Conservation (phyloP, 2,797 vertebrate species). For the Sebastes paucispinis region DNA sequence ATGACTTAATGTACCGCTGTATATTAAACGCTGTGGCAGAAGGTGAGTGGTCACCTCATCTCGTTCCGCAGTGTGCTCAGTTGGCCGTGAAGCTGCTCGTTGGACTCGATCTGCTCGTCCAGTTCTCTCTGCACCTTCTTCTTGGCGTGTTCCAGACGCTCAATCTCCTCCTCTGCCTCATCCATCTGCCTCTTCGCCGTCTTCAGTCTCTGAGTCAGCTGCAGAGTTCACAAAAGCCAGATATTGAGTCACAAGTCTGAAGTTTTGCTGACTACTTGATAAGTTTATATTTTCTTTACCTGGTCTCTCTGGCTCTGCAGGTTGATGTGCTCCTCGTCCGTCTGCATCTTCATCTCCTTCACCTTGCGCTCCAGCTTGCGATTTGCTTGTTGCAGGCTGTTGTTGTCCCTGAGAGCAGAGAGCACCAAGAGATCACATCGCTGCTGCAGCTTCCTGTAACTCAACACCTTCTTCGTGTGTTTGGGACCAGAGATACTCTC, state of each 20-base stretch:
- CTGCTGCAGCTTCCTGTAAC: slow-evolving; percentile 47
- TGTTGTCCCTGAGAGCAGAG: slow-evolving; percentile 86
- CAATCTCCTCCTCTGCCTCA: slow-evolving; percentile 96
- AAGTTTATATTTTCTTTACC: slow-evolving; percentile 73
- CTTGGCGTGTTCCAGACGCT: slow-evolving; percentile 90
- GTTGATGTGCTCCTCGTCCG: slow-evolving; percentile 91
- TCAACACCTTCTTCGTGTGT: slow-evolving; percentile 38
- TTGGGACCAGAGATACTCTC: slow-evolving; percentile 18
- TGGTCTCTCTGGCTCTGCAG: slow-evolving; percentile 96
- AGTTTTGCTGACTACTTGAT: neutral
- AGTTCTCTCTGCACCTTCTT: slow-evolving; percentile 97
- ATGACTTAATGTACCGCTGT: neutral
- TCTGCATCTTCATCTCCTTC: slow-evolving; percentile 95
- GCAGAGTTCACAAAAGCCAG: slow-evolving; percentile 36
- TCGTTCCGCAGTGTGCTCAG: slow-evolving; percentile 86
- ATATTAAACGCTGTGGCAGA: neutral
- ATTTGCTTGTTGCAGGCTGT: slow-evolving; percentile 89
- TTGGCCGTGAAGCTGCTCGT: slow-evolving; percentile 91
- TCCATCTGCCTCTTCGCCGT: slow-evolving; percentile 95
- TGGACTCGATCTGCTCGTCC: slow-evolving; percentile 93
- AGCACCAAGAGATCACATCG: slow-evolving; percentile 35
- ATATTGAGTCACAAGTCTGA: slow-evolving; percentile 1
- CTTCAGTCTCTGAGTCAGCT: slow-evolving; percentile 95
- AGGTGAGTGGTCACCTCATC: slow-evolving; percentile 81
- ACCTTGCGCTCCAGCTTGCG: slow-evolving; percentile 94